phyloP scores from a whole-genome alignment of 2,888 invertebrate genomes.

The Drosophila mercatorum region DNA sequence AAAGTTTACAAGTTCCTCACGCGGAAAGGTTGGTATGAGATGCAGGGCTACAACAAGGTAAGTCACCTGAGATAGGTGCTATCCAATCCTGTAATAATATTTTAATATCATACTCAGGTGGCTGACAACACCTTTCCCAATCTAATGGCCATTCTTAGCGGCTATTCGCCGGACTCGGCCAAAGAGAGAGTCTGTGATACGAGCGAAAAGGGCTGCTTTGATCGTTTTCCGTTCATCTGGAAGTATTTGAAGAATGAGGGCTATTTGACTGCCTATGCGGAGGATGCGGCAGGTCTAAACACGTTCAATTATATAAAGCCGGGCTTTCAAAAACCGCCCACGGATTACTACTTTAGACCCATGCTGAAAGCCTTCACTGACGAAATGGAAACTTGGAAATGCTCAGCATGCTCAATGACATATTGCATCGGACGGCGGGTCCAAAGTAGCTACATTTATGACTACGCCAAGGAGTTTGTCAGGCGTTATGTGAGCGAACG shows the following conservation, averaged over 20 bases:
- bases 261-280: slow-evolving; percentile 91
- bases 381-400: slow-evolving; percentile 62
- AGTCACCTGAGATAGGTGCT: not conserved
- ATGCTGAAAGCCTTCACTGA: slow-evolving; percentile 88
- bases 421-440: slow-evolving; percentile 87
- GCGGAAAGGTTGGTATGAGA: slow-evolving; percentile 87
- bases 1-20: slow-evolving; percentile 88
- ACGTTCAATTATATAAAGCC: slow-evolving; percentile 88
- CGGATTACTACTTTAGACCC: slow-evolving; percentile 91
- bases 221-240: slow-evolving; percentile 91
- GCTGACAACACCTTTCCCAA: slow-evolving; percentile 96
- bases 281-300: slow-evolving; percentile 87
- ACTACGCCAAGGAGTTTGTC: slow-evolving; percentile 88
- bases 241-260: slow-evolving; percentile 88
- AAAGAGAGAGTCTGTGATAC: slow-evolving; percentile 85
- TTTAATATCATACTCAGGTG: slow-evolving; percentile 84
- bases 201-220: slow-evolving; percentile 86
- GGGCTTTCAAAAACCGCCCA: slow-evolving; percentile 89
- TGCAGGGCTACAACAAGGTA: slow-evolving; percentile 90
- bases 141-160: slow-evolving; percentile 91
- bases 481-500: slow-evolving; percentile 86
- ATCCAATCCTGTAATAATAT: not conserved
- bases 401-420: slow-evolving; percentile 56
- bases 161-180: slow-evolving; percentile 85
- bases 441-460: slow-evolving; percentile 88